Conservation (phyloP, 23 tunicate genomes). For the Ascidia mentula region DNA sequence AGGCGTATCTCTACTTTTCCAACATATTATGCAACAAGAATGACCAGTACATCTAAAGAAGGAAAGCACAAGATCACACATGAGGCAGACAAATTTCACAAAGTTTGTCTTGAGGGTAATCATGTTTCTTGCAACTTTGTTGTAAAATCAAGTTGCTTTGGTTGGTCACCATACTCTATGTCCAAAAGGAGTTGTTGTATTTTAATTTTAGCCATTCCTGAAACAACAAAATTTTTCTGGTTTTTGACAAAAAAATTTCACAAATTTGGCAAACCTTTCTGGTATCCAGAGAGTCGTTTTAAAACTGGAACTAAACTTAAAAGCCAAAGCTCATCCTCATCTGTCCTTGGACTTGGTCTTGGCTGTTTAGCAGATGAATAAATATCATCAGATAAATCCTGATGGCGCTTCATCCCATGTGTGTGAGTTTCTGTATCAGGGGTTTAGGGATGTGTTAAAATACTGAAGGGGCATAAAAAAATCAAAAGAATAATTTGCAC, state of each 20-base stretch:
- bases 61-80: too few relatives aligned
- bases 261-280: not conserved
- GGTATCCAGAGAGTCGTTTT: not conserved
- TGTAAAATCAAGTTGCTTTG: not conserved
- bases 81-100: too few relatives aligned
- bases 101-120: too few relatives aligned
- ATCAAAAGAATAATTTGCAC: too few relatives aligned
- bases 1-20: too few relatives aligned
- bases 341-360: not conserved
- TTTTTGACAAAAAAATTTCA: not conserved
- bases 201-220: not conserved
- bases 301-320: not conserved
- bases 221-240: not conserved
- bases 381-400: not conserved
- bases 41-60: too few relatives aligned
- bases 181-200: constrained; percentile 1
- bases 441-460: too few relatives aligned
- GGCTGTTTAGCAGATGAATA: not conserved
- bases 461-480: too few relatives aligned
- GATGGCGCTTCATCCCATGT: not conserved
- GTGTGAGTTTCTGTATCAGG: not conserved
- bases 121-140: not conserved
- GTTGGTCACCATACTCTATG: not conserved
- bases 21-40: too few relatives aligned
- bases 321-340: not conserved